A percentile compares a stretch with the other conserved stretches of the same genome.
phyloP scores from a whole-genome alignment of 2,888 invertebrate genomes.

The Allacma fusca region DNA sequence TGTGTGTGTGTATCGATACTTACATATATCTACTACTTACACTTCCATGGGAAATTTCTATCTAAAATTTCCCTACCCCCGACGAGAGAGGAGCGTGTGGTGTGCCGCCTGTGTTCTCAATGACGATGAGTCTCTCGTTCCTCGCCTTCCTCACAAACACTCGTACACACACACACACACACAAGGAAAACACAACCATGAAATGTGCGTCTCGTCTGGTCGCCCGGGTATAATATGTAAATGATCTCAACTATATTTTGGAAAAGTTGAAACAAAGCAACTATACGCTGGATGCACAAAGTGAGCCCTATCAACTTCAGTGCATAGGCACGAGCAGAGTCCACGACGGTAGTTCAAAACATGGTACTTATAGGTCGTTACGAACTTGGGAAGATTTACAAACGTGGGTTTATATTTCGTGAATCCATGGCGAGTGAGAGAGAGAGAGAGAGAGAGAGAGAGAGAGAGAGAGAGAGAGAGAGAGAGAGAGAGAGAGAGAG shows the following conservation, averaged over 20 bases:
- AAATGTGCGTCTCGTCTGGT: background rate
- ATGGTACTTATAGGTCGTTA: background rate
- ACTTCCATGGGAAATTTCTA: no score
- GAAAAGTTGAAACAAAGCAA: no score
- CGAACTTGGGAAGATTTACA: slow-evolving; percentile 3
- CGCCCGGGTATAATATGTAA: no score
- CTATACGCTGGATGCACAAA: no score
- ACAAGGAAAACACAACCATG: background rate
- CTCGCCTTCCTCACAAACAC: background rate
- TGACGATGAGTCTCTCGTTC: background rate
- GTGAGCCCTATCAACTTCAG: no score
- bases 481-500: background rate
- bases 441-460: background rate
- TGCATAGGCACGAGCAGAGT: no score
- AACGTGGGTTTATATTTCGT: slow-evolving; percentile 3
- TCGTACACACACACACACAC: background rate
- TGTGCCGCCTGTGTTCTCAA: slow-evolving; percentile 13
- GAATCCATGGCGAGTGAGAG: background rate
- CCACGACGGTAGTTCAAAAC: no score
- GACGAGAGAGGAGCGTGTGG: slow-evolving; percentile 6
- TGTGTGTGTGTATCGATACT: background rate
- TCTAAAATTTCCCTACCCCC: background rate
- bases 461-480: slow-evolving; percentile 10
- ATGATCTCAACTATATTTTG: no score
- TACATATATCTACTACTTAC: no score